A percentile compares a stretch with the other conserved stretches of the same genome.
phyloP scores from a whole-genome alignment of 2,113 vertebrate genomes.

The Festucalex cinctus region DNA sequence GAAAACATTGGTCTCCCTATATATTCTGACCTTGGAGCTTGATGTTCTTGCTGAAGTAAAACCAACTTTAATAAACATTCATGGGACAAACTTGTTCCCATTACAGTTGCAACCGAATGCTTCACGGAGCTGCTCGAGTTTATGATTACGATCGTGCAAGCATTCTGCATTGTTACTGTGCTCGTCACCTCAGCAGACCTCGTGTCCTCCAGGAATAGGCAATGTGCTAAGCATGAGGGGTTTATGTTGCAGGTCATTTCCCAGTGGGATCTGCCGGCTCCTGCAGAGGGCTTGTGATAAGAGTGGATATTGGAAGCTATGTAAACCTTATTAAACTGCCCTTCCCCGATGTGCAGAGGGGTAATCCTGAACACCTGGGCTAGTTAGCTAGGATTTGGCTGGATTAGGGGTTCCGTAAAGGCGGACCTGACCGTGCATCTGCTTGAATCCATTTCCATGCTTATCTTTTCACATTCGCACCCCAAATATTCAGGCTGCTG shows the following conservation, averaged over 20 bases:
- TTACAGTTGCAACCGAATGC: neutral
- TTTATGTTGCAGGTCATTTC: constrained; percentile 62
- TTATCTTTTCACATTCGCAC: constrained; percentile 27
- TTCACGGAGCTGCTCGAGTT: neutral
- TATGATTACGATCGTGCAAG: constrained; percentile 9
- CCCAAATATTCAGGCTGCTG: constrained; percentile 12
- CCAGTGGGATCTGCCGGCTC: constrained; percentile 53
- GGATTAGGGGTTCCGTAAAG: constrained; percentile 56
- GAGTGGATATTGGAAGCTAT: constrained; percentile 64
- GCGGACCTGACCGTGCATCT: constrained; percentile 44
- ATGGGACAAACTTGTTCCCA: constrained; percentile 2
- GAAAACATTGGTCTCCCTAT: neutral
- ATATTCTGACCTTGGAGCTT: neutral
- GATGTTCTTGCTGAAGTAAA: neutral
- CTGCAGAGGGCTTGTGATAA: constrained; percentile 61
- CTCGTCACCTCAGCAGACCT: constrained; percentile 16
- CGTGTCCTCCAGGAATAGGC: constrained; percentile 33
- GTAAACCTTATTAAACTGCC: constrained; percentile 67
- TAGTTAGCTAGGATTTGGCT: constrained; percentile 62
- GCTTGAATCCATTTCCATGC: constrained; percentile 48
- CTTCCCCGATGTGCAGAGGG: constrained; percentile 48
- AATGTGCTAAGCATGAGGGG: constrained; percentile 46
- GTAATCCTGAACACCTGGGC: constrained; percentile 74
- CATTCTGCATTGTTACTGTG: constrained; percentile 17
- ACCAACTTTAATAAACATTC: neutral